A percentile compares a stretch with the other conserved stretches of the same genome.
Conservation (phyloP, 2,113 vertebrate species). For the Burhinus bistriatus region DNA sequence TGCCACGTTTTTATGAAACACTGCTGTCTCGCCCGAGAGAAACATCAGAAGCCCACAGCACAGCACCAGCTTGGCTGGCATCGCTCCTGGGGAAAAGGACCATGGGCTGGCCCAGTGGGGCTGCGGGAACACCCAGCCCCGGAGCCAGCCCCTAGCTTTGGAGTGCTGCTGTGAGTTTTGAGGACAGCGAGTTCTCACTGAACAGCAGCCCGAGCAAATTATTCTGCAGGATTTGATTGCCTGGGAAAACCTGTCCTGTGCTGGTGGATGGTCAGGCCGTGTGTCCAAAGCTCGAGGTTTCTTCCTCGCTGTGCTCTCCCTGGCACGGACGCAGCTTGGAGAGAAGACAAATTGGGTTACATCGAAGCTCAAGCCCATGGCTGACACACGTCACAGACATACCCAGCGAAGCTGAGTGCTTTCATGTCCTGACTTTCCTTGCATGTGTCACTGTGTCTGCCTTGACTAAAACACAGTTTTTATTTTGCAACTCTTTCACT, state of each 20-base stretch:
- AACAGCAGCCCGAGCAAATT: not conserved
- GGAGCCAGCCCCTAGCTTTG: not conserved
- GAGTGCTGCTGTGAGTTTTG: not conserved
- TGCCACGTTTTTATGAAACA: not conserved
- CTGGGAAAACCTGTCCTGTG: not conserved
- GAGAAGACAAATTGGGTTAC: not conserved
- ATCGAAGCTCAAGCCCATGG: not conserved
- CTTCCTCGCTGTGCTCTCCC: not conserved
- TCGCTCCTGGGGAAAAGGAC: not conserved
- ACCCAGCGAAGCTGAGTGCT: not conserved
- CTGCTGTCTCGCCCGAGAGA: not conserved
- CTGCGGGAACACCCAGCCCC: not conserved
- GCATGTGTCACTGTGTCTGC: not conserved
- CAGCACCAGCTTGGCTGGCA: not conserved
- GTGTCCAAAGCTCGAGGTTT: not conserved
- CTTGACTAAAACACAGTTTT: not conserved
- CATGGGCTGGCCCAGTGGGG: accelerated
- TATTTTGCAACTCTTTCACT: not conserved
- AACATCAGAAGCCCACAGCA: not conserved
- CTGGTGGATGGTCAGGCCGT: not conserved
- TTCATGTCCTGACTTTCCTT: not conserved
- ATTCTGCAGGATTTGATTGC: not conserved
- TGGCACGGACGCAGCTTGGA: accelerated
- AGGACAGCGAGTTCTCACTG: not conserved
- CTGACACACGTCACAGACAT: accelerated